These are phyloP conservation scores for Anthoscopus minutus DNA, from an alignment of 2,113 vertebrate species.

Conservation along the genomic window DNA sequence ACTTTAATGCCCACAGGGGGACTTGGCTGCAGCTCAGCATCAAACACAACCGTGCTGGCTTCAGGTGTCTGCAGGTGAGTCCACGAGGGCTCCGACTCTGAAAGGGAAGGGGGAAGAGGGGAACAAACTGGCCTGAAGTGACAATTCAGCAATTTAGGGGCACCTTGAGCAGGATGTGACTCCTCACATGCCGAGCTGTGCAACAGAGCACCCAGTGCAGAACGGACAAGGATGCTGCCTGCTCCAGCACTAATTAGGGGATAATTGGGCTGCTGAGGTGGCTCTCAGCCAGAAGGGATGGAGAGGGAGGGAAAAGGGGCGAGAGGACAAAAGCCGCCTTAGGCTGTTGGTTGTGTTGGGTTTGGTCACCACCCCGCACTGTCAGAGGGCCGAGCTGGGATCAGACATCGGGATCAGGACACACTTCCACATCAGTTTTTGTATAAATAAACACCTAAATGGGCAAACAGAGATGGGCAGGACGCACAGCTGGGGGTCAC, in stretches of 20 bases:
- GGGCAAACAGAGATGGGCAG: not conserved
- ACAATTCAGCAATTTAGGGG: not conserved
- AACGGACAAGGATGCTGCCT: not conserved
- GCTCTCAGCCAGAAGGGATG: not conserved
- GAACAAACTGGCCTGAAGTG: not conserved
- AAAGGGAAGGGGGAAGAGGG: not conserved
- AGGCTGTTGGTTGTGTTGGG: not conserved
- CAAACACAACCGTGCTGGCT: not conserved
- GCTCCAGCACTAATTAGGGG: not conserved
- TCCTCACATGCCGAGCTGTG: not conserved
- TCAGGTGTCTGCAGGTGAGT: not conserved
- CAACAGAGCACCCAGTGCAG: not conserved
- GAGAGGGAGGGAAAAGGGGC: not conserved
- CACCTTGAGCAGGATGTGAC: not conserved
- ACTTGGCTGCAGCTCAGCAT: not conserved
- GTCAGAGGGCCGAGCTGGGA: not conserved
- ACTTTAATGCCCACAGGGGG: not conserved
- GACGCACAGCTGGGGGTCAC: not conserved
- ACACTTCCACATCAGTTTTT: rapidly evolving
- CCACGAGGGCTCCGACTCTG: not conserved
- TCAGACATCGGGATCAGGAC: not conserved
- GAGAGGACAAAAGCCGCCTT: not conserved
- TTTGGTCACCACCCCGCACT: not conserved
- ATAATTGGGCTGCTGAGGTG: not conserved
- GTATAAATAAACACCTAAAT: not conserved